Evolutionary conservation across 2,888 invertebrate species (phyloP).

Genomic region (Cheilosia pagana): DNA sequence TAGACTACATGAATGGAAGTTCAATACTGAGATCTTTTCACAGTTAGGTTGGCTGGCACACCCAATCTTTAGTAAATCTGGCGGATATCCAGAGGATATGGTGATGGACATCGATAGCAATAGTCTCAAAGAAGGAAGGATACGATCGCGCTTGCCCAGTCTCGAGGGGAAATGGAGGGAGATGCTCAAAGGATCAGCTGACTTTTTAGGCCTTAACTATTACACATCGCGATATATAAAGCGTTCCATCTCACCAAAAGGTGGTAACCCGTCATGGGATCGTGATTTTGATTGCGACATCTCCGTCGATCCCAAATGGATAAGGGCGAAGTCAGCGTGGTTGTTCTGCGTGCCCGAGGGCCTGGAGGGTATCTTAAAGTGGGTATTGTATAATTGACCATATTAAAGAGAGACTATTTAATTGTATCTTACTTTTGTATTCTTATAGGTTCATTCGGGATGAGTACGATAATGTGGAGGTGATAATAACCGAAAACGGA

Average conservation of each 20-base stretch:
- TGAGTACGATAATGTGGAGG: slow-evolving; percentile 85
- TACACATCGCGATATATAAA: slow-evolving; percentile 78
- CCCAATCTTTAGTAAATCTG: slow-evolving; percentile 79
- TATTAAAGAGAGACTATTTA: not conserved
- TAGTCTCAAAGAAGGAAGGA: slow-evolving; percentile 79
- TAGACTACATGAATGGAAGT: not conserved
- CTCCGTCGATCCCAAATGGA: slow-evolving; percentile 78
- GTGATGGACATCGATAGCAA: slow-evolving; percentile 79
- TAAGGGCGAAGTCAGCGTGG: slow-evolving; percentile 78
- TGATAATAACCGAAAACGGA: slow-evolving; percentile 87
- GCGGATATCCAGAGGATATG: slow-evolving; percentile 80
- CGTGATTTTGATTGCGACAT: slow-evolving; percentile 83
- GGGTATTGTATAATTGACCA: not conserved
- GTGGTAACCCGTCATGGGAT: slow-evolving; percentile 84
- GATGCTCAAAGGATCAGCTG: slow-evolving; percentile 77
- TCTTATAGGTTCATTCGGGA: slow-evolving; percentile 84
- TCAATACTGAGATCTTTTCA: not conserved
- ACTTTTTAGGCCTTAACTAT: slow-evolving; percentile 80
- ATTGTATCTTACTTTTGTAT: slow-evolving; percentile 53
- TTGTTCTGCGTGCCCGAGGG: slow-evolving; percentile 78
- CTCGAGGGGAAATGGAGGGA: slow-evolving; percentile 75
- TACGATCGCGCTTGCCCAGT: slow-evolving; percentile 78
- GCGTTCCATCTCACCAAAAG: slow-evolving; percentile 73
- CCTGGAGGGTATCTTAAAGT: slow-evolving; percentile 39
- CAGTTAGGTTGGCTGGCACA: slow-evolving; percentile 82